Evolutionary conservation across 2,888 invertebrate species (phyloP), one percentile per base, ranked within the genome.

Genomic region (Boloria selene): DNA sequence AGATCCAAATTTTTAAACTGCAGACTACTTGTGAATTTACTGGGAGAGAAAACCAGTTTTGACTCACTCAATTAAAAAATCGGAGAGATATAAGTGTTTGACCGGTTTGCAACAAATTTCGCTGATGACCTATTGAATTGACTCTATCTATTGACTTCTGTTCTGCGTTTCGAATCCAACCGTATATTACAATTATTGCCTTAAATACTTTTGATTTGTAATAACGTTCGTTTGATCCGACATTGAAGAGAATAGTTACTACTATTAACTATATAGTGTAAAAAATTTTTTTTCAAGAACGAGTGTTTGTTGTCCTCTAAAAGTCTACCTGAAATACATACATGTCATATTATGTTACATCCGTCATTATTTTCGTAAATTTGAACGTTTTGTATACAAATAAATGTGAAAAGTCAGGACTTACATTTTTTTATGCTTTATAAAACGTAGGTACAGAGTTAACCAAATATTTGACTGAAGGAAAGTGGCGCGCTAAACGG

Each of bases 401-500:
- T 38, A 38, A 38, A 38, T 38, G 31, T 38, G 10, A 38, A 38
- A 38, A 38, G 0, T 10, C 31, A 31, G 6, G 5, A 44, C 10
- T 55, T 18, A n/a, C 22, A 22, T 44, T 22, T 44, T 13, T 44
- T n/a, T 44, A 0, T 50, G n/a, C 38, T 44, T 60, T 68, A 70
- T 64, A 67, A 69, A 72, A 66, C 14, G 16, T 50, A 66, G 67
- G 73, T 67, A 77, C 74, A 75, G 72, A 79, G 79, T 80, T 83
- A 81, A 81, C 83, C 84, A 88, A 88, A 89, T 87, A 86, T 87
- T 86, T 83, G 81, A 78, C 76, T 76, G 80, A 82, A 89, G 82
- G 89, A 88, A 90, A 91, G 90, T 90, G 86, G 90, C 89, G 85
- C 90, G 85, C 81, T 82, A 84, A 82, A 87, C 86, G 83, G 81